A percentile compares a stretch with the other conserved stretches of the same genome.
These are phyloP conservation scores for Craterocephalus amniculus DNA, from an alignment of 2,797 vertebrate species.

Conservation along the genomic window DNA sequence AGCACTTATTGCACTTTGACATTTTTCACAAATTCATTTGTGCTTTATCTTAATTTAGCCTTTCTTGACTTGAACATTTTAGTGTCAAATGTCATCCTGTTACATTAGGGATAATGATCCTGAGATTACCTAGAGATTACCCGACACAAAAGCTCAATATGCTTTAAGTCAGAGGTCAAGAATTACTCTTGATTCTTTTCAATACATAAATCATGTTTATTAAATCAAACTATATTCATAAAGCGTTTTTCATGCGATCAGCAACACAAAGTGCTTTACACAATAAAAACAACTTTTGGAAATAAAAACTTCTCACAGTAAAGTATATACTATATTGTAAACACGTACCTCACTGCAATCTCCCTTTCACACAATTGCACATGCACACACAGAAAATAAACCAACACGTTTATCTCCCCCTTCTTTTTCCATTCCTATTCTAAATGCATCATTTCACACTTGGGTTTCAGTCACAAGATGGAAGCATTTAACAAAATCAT, in stretches of 20 bases:
- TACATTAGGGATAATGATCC: conserved; percentile 33
- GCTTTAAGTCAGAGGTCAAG: conserved; percentile 52
- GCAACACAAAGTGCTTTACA: too few species aligned
- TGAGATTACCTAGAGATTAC: conserved; percentile 61
- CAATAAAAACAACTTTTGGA: too few species aligned
- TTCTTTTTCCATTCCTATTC: too few species aligned
- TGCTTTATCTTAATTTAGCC: conserved; percentile 7
- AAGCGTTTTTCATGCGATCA: neutral
- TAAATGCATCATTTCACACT: conserved; percentile 21
- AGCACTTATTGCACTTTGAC: conserved; percentile 6
- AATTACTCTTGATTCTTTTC: conserved; percentile 31
- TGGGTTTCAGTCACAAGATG: conserved; percentile 11
- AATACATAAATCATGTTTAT: conserved; percentile 32
- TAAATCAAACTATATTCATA: too few species aligned
- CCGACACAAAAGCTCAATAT: conserved; percentile 47
- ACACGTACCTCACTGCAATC: too few species aligned
- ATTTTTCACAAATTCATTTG: conserved; percentile 1
- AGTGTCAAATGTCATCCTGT: conserved; percentile 21
- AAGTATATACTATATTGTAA: too few species aligned
- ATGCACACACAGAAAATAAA: too few species aligned
- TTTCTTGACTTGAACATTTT: conserved; percentile 19
- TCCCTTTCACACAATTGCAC: too few species aligned
- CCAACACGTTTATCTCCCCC: too few species aligned
- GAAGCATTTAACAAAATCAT: conserved; percentile 24
- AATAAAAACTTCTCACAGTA: too few species aligned